A percentile compares a stretch with the other conserved stretches of the same genome.
phyloP scores from a whole-genome alignment of 2,888 invertebrate species.

The Rotaria socialis region DNA sequence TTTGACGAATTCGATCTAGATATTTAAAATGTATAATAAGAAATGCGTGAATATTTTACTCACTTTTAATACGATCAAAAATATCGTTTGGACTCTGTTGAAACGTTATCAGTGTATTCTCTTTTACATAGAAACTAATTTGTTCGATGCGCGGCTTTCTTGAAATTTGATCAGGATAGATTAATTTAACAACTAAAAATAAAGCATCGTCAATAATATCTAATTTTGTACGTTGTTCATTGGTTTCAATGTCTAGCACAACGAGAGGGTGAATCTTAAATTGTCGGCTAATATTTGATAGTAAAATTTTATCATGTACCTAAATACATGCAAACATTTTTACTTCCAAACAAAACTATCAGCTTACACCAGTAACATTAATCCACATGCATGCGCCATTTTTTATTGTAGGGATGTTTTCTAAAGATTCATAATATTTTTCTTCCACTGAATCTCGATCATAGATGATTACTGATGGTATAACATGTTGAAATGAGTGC shows the following conservation, averaged over 20 bases:
- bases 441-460: not conserved
- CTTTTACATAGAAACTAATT: conserved; percentile 9
- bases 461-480: not conserved
- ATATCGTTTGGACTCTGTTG: not conserved
- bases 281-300: not conserved
- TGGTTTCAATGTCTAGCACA: not conserved
- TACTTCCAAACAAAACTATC: not conserved
- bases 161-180: not conserved
- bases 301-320: not conserved
- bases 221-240: not conserved
- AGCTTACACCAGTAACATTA: not conserved
- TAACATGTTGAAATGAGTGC: not conserved
- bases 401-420: not conserved
- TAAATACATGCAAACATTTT: not conserved
- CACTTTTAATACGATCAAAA: not conserved
- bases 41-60: not conserved
- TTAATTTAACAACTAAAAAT: not conserved
- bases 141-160: not conserved
- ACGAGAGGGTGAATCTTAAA: not conserved
- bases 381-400: not conserved
- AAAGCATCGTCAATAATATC: not conserved
- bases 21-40: not conserved
- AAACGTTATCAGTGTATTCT: not conserved
- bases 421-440: not conserved
- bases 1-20: not conserved